Conservation (phyloP, 2,797 vertebrate genomes). For the Schizopygopsis malacanthus region DNA sequence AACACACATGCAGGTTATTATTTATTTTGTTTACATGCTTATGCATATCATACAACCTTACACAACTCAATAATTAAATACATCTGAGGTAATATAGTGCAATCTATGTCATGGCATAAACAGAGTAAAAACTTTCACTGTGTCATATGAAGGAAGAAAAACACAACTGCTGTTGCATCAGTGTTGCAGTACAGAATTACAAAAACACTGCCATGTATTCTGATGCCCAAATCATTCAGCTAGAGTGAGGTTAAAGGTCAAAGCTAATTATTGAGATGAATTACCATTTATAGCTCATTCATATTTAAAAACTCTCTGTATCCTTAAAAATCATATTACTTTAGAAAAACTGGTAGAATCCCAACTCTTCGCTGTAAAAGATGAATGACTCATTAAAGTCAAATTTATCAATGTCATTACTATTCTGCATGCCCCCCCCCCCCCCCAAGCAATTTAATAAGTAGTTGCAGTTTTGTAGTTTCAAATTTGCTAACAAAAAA, state of each 20-base stretch:
- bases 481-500: slow-evolving; percentile 28
- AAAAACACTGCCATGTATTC: slow-evolving; percentile 4
- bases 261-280: slow-evolving; percentile 7
- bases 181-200: not conserved
- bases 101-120: not conserved
- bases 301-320: slow-evolving; percentile 20
- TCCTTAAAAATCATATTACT: slow-evolving; percentile 16
- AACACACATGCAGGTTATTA: not conserved
- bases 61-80: slow-evolving; percentile 55
- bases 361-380: slow-evolving; percentile 25
- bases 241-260: not conserved
- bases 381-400: slow-evolving; percentile 16
- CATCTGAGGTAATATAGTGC: not conserved
- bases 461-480: slow-evolving; percentile 11
- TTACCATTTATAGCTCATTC: not conserved
- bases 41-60: slow-evolving; percentile 13
- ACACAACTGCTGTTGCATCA: not conserved
- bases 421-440: not conserved
- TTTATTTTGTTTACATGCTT: slow-evolving; percentile 11
- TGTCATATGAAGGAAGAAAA: not conserved
- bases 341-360: not conserved
- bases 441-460: slow-evolving; percentile 4
- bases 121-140: not conserved
- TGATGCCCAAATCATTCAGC: not conserved
- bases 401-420: slow-evolving; percentile 16